These are phyloP conservation scores for Brachionus manjavacas DNA, from an alignment of 1,140 invertebrate genomes.

Conservation along the genomic window DNA sequence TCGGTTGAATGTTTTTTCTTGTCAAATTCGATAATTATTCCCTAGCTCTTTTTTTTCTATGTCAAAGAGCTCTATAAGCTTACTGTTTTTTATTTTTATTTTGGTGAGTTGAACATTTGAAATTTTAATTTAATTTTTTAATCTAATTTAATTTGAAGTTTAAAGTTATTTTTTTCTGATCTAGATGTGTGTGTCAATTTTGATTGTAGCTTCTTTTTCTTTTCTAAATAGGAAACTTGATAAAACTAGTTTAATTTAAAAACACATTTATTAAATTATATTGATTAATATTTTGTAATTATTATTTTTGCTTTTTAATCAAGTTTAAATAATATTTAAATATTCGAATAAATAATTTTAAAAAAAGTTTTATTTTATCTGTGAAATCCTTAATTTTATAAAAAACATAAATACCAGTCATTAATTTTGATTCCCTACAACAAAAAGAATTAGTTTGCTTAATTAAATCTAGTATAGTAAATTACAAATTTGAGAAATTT, in stretches of 20 bases:
- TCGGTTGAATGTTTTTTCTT: not conserved
- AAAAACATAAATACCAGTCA: too few relatives aligned
- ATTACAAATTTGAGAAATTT: too few relatives aligned
- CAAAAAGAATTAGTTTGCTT: too few relatives aligned
- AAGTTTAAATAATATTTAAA: constrained; percentile 11
- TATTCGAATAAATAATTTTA: constrained; percentile 18
- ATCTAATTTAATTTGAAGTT: not conserved
- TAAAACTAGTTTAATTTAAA: not conserved
- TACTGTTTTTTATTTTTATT: not conserved
- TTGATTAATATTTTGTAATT: constrained; percentile 15
- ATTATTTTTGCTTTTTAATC: constrained; percentile 29
- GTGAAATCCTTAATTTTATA: not conserved
- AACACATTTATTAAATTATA: not conserved
- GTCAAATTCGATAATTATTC: constrained; percentile 2
- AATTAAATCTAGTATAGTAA: too few relatives aligned
- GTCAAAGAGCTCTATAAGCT: not conserved
- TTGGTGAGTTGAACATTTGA: not conserved
- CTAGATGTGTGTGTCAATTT: not conserved
- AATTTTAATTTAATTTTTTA: not conserved
- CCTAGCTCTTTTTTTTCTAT: not conserved
- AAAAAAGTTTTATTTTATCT: not conserved
- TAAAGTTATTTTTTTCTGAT: not conserved
- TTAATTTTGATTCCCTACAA: too few relatives aligned
- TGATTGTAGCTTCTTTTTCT: not conserved
- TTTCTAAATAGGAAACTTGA: not conserved